Percentiles rank a stretch among this genome's conserved stretches.
Conservation (phyloP, 2,113 vertebrate species). For the Pavo muticus region DNA sequence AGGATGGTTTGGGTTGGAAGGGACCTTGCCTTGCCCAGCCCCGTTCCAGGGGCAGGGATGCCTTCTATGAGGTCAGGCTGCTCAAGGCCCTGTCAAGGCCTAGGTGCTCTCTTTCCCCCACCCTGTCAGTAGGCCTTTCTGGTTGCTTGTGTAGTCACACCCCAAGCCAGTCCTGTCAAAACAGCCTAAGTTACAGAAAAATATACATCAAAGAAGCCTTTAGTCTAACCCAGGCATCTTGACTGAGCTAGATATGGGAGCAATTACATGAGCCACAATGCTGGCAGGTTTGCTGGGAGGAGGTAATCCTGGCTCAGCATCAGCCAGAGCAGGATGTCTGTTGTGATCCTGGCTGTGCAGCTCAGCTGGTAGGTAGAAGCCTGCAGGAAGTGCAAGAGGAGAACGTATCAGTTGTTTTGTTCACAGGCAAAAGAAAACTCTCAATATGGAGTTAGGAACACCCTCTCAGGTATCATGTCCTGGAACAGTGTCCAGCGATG, state of each 20-base stretch:
- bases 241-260: accelerated
- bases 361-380: accelerated
- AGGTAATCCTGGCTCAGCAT: not conserved
- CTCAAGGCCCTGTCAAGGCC: not conserved
- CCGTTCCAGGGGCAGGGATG: not conserved
- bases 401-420: not conserved
- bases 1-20: not conserved
- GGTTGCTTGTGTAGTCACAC: not conserved
- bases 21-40: not conserved
- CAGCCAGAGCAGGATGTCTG: accelerated
- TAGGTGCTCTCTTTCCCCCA: accelerated
- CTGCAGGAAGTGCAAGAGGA: not conserved
- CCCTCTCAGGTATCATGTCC: not conserved
- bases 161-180: not conserved
- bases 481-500: not conserved
- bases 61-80: not conserved
- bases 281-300: not conserved
- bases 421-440: not conserved
- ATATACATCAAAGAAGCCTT: not conserved
- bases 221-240: not conserved
- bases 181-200: not conserved
- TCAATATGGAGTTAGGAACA: not conserved
- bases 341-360: not conserved
- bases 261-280: accelerated
- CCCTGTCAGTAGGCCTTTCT: accelerated